Conservation (phyloP, 2,113 vertebrate genomes). For the Hiodon alosoides region DNA sequence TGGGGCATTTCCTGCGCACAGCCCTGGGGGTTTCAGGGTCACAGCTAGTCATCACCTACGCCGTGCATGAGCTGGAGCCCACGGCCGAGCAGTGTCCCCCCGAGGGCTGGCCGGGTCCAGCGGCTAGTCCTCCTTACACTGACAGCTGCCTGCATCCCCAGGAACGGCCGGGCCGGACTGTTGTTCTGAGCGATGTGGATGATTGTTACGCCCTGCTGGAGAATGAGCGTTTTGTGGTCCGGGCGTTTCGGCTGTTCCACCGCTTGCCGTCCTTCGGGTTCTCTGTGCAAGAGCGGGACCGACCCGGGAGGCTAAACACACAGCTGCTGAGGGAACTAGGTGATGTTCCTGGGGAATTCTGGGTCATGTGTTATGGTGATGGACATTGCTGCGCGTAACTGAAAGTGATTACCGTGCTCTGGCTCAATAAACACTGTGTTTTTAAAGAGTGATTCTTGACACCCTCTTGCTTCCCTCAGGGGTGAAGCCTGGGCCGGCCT, state of each 20-base stretch:
- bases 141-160: conserved; percentile 51
- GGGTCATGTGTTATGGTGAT: too few species aligned
- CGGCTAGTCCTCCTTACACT: conserved; percentile 16
- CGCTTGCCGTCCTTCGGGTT: conserved; percentile 89
- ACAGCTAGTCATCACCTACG: conserved; percentile 73
- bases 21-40: conserved; percentile 77
- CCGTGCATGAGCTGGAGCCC: conserved; percentile 82
- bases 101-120: conserved; percentile 61
- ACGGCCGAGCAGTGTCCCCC: conserved; percentile 73
- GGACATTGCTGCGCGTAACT: too few species aligned
- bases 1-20: conserved; percentile 68
- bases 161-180: conserved; percentile 57
- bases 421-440: too few species aligned
- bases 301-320: conserved; percentile 71
- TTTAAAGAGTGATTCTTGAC: too few species aligned
- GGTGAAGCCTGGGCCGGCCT: conserved; percentile 76
- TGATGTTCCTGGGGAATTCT: conserved; percentile 36
- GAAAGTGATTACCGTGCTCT: not conserved
- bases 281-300: conserved; percentile 73
- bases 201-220: conserved; percentile 71
- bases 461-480: conserved; percentile 54
- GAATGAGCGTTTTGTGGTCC: conserved; percentile 69
- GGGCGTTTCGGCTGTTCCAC: conserved; percentile 82
- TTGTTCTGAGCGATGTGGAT: conserved; percentile 57
- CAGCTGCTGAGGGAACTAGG: conserved; percentile 77